Evolutionary conservation across 2,888 invertebrate genomes (phyloP).

Genomic region (Brachypalpus laphriformis): DNA sequence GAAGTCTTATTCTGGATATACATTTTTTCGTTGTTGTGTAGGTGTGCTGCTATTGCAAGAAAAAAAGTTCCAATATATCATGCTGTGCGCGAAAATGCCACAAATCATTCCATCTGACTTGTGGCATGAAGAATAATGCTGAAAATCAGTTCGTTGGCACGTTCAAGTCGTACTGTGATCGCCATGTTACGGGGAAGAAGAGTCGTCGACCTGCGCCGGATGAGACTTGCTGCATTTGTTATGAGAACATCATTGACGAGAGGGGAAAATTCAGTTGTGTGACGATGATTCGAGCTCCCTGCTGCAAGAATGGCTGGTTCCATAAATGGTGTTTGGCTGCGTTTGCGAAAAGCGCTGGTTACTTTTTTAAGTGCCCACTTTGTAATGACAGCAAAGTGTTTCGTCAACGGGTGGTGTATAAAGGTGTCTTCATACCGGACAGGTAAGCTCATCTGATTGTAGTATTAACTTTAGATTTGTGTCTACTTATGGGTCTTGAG

Average conservation of each 20-base stretch:
- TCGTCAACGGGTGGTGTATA: slow-evolving; percentile 77
- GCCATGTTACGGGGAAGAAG: slow-evolving; percentile 65
- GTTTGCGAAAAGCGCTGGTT: slow-evolving; percentile 90
- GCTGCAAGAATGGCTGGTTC: slow-evolving; percentile 91
- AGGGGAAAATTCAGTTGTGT: slow-evolving; percentile 80
- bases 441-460: too few species aligned
- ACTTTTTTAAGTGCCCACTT: slow-evolving; percentile 92
- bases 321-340: slow-evolving; percentile 89
- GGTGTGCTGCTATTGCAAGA: slow-evolving; percentile 88
- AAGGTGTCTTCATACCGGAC: slow-evolving; percentile 91
- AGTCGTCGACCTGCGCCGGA: slow-evolving; percentile 18
- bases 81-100: slow-evolving; percentile 87
- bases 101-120: slow-evolving; percentile 89
- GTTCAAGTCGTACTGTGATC: slow-evolving; percentile 83
- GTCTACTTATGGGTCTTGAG: too few species aligned
- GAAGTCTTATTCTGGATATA: slow-evolving; percentile 1
- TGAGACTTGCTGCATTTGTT: slow-evolving; percentile 88
- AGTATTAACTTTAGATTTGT: too few species aligned
- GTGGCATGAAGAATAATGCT: slow-evolving; percentile 87
- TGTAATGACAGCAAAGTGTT: slow-evolving; percentile 89
- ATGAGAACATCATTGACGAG: slow-evolving; percentile 82
- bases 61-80: slow-evolving; percentile 88
- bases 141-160: slow-evolving; percentile 87
- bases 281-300: slow-evolving; percentile 88
- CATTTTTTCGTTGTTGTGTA: slow-evolving; percentile 80